These are phyloP conservation scores for Penaeus vannamei DNA, from an alignment of 1,140 invertebrate genomes.

Conservation along the genomic window DNA sequence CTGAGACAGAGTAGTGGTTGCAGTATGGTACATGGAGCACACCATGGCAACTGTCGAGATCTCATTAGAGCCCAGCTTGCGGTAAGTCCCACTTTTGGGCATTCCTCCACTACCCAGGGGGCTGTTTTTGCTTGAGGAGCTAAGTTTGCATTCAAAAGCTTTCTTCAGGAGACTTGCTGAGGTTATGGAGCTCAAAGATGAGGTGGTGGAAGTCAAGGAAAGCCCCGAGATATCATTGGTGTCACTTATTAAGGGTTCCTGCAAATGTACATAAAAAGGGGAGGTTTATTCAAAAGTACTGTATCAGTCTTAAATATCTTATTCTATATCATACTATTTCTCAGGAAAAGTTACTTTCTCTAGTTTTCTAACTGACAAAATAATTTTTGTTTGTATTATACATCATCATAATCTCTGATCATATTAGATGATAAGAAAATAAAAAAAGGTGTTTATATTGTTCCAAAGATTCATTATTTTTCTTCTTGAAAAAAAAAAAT, in stretches of 20 bases:
- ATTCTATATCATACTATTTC: no score
- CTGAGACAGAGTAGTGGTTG: conserved; percentile 90
- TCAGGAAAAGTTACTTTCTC: no score
- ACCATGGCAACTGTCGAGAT: conserved; percentile 86
- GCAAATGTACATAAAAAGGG: background rate
- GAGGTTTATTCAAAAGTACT: no score
- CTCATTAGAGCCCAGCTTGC: conserved; percentile 85
- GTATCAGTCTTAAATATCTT: no score
- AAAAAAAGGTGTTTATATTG: no score
- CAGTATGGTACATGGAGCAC: conserved; percentile 93
- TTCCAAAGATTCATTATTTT: no score
- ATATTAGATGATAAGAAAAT: no score
- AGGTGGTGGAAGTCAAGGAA: conserved; percentile 13
- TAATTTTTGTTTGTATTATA: no score
- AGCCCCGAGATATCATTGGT: background rate
- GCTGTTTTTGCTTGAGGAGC: conserved; percentile 7
- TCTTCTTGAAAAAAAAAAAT: no score
- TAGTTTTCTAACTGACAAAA: no score
- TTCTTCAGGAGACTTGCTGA: conserved; percentile 57
- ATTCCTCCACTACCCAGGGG: conserved; percentile 56
- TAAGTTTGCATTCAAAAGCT: conserved; percentile 47
- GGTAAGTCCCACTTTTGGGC: conserved; percentile 67
- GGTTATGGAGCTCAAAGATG: conserved; percentile 25
- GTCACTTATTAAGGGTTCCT: conserved; percentile 28
- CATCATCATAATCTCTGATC: no score